These are phyloP conservation scores for Drosophila leonis DNA, from an alignment of 2,888 invertebrate species.

Conservation along the genomic window DNA sequence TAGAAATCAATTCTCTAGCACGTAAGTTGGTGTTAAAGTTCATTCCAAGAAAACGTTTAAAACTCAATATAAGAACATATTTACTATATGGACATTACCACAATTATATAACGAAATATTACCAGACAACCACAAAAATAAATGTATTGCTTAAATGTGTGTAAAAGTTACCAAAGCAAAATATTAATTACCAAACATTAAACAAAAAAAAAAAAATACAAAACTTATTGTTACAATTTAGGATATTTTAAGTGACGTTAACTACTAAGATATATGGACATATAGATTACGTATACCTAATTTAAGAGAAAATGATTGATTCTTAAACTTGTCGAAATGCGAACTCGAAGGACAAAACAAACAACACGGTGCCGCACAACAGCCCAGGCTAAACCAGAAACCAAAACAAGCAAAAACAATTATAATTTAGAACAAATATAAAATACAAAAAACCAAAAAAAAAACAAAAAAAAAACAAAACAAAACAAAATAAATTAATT, in stretches of 20 bases:
- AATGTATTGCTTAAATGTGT: constrained; percentile 71
- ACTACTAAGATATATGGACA: constrained; percentile 74
- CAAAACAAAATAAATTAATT: not conserved
- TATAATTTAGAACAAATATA: constrained; percentile 48
- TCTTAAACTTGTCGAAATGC: constrained; percentile 80
- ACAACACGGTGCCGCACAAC: constrained; percentile 65
- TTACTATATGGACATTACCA: constrained; percentile 54
- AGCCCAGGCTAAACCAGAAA: constrained; percentile 69
- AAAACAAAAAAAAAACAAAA: too few relatives aligned
- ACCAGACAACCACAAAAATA: constrained; percentile 23
- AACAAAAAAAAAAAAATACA: constrained; percentile 11
- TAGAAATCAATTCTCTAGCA: constrained; percentile 58
- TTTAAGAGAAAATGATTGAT: constrained; percentile 69
- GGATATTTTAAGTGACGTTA: constrained; percentile 71
- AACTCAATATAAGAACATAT: constrained; percentile 49
- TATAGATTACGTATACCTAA: constrained; percentile 57
- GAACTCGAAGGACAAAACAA: constrained; percentile 60
- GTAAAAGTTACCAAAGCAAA: constrained; percentile 56
- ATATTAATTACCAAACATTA: constrained; percentile 3
- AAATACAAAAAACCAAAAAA: constrained; percentile 1
- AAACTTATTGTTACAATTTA: constrained; percentile 77
- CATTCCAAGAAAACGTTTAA: constrained; percentile 64
- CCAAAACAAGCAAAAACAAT: constrained; percentile 69
- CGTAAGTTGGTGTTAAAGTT: constrained; percentile 76
- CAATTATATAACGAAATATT: constrained; percentile 59